Conservation (phyloP, 1,140 invertebrate genomes). For the Drosophila sechellia region DNA sequence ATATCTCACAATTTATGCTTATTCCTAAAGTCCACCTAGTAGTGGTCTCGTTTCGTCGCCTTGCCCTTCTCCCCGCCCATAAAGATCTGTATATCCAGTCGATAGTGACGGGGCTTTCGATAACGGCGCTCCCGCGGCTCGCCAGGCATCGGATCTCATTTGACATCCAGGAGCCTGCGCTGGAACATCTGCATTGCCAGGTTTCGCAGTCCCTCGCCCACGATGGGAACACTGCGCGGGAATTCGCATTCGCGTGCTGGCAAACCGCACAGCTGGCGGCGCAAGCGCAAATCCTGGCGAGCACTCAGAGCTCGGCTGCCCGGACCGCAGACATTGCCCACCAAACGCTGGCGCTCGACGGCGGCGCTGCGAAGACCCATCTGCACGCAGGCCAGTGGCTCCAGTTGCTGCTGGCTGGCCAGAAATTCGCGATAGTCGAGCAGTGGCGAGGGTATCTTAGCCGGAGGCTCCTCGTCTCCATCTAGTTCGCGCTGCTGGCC, state of each 20-base stretch:
- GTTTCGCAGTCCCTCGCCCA: slow-evolving; percentile 62
- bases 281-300: slow-evolving; percentile 87
- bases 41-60: neutral
- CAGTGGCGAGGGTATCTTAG: slow-evolving; percentile 15
- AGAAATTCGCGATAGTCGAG: slow-evolving; percentile 63
- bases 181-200: slow-evolving; percentile 77
- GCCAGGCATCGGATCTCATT: slow-evolving; percentile 61
- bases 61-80: slow-evolving; percentile 13
- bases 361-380: slow-evolving; percentile 85
- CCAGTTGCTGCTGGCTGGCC: slow-evolving; percentile 55
- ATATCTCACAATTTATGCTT: neutral
- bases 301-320: slow-evolving; percentile 87
- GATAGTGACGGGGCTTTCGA: slow-evolving; percentile 24
- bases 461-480: neutral
- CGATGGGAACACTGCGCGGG: slow-evolving; percentile 55
- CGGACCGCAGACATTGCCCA: slow-evolving; percentile 85
- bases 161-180: slow-evolving; percentile 60
- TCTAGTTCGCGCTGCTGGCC: slow-evolving; percentile 26
- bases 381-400: slow-evolving; percentile 88
- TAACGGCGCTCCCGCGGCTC: slow-evolving; percentile 7
- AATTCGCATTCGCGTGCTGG: slow-evolving; percentile 86
- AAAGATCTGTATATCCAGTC: slow-evolving; percentile 60
- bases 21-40: slow-evolving; percentile 1
- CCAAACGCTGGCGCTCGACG: slow-evolving; percentile 84
- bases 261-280: slow-evolving; percentile 87